Conservation (phyloP, 2,888 invertebrate genomes). For the Malachius bipustulatus region DNA sequence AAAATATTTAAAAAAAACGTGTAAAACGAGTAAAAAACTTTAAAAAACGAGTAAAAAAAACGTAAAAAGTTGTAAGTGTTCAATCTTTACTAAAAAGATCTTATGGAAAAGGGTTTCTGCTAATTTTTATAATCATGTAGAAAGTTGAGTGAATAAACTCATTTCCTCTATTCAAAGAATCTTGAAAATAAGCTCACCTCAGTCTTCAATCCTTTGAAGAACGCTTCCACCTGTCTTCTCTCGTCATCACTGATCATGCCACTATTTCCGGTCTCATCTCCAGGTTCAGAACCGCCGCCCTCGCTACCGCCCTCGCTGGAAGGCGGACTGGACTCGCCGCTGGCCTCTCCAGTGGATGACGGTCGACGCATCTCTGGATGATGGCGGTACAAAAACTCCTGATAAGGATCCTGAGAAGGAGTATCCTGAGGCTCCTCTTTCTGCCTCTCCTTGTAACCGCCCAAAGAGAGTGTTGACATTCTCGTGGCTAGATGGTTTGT, state of each 20-base stretch:
- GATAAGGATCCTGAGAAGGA: background rate
- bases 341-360: conserved; percentile 49
- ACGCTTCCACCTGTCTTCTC: conserved; percentile 57
- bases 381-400: conserved; percentile 11
- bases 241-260: conserved; percentile 50
- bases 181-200: conserved; percentile 39
- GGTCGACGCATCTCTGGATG: conserved; percentile 26
- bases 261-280: conserved; percentile 40
- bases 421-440: background rate
- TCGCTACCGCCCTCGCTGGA: conserved; percentile 48
- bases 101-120: too few relatives aligned
- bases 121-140: too few relatives aligned
- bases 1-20: too few relatives aligned
- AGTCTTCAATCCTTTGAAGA: conserved; percentile 65
- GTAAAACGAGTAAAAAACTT: too few relatives aligned
- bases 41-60: too few relatives aligned
- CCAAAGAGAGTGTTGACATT: background rate
- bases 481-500: background rate
- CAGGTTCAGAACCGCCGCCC: conserved; percentile 38
- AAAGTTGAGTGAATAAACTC: too few relatives aligned
- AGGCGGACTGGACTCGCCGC: conserved; percentile 38
- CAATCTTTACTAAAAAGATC: too few relatives aligned
- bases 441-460: background rate
- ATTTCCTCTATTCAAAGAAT: too few relatives aligned
- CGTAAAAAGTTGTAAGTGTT: too few relatives aligned